Evolutionary conservation across 2,113 vertebrate genomes (phyloP), one percentile per base, ranked within the genome.

Genomic region (Egretta garzetta): DNA sequence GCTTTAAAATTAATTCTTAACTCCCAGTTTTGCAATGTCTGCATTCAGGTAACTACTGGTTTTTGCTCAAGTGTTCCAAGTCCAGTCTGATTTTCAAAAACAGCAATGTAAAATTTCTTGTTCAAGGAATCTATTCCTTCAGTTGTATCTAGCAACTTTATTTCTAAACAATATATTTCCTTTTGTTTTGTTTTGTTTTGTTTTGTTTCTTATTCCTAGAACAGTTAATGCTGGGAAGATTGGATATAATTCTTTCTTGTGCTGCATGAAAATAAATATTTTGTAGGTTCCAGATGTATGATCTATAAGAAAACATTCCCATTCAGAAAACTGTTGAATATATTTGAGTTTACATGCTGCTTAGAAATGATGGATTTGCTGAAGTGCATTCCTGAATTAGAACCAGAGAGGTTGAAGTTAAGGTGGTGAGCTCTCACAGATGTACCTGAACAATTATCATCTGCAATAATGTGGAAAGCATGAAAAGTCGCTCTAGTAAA

Each of bases 281-380:
- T 73, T 59, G 67, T 26, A 75, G 33, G 33, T 66, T 89, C 30
- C 56, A 89, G 20, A n/a, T 47, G 19, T 60, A 33, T 32, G 41
- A 75, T 45, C 76, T 64, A 4, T 20, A 62, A 68, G 74, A 86
- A 88, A 90, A 50, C 6, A 71, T 55, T 83, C 41, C 28, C 37
- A n/a, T 90, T 84, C 92, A 96, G 63, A 93, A 94, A 90, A 58
- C 8, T 15, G 15, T n/a, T 77, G 76, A 43, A n/a, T 55, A 62
- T 63, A 32, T n/a, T 55, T 77, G 67, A 75, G 43, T 52, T 59
- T 74, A 21, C 56, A 33, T 15, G 12, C 2, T 5, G 41, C 35
- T 86, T 76, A 55, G 45, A 73, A 80, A 62, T 83, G 63, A 92
- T 86, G 79, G 81, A 93, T 95, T 90, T 88, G 58, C 49, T 90